Evolutionary conservation across 2,113 vertebrate genomes (phyloP).

Genomic region (Acinonyx jubatus): DNA sequence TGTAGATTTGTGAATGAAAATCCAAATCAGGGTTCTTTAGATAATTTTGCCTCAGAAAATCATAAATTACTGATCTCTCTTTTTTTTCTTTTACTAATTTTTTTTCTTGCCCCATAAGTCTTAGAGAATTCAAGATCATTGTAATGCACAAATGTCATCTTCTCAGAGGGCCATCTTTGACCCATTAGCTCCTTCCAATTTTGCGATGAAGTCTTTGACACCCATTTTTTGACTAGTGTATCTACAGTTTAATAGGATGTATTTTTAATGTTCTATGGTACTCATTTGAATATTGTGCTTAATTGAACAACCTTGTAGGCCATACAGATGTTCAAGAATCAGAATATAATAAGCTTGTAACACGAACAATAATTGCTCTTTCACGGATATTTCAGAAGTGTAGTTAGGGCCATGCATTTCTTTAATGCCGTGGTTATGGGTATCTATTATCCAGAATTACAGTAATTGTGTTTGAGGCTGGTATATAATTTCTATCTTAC

Average conservation of each 20-base stretch:
- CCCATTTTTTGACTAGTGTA: not conserved
- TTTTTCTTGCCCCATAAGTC: not conserved
- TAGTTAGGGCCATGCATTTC: not conserved
- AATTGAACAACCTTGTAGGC: not conserved
- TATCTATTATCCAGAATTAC: not conserved
- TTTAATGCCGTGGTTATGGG: not conserved
- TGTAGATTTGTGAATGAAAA: conserved; percentile 30
- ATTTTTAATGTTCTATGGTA: not conserved
- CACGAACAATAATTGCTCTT: not conserved
- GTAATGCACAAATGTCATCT: not conserved
- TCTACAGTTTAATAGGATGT: not conserved
- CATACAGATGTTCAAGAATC: not conserved
- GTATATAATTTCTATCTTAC: not conserved
- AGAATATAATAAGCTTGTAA: not conserved
- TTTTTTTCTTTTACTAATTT: not conserved
- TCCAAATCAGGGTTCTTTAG: not conserved
- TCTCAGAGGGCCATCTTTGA: not conserved
- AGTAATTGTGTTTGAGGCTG: not conserved
- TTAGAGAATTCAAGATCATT: not conserved
- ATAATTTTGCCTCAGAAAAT: conserved; percentile 33
- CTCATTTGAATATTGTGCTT: not conserved
- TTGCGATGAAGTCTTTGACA: not conserved
- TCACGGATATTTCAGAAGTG: not conserved
- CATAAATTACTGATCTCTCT: not conserved
- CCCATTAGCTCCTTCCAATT: not conserved